Evolutionary conservation across 2,797 vertebrate species (phyloP).

Genomic region (Nannoperca australis): DNA sequence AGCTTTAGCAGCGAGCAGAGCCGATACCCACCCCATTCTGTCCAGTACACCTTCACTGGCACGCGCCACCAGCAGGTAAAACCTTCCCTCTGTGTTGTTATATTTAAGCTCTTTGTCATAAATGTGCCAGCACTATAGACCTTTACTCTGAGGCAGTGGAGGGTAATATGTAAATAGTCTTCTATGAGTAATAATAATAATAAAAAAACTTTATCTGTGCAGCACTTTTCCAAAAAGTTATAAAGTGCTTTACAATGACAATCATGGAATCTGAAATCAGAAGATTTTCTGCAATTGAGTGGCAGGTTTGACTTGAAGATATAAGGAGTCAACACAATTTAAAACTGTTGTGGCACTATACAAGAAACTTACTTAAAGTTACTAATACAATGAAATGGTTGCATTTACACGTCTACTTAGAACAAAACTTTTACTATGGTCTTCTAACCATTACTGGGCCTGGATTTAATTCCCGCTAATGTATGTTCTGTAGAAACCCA

Average conservation of each 20-base stretch:
- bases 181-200: not conserved
- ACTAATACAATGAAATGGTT: not conserved
- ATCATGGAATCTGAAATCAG: not conserved
- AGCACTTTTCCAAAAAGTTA: not conserved
- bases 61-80: constrained; percentile 93
- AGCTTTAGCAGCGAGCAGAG: constrained; percentile 96
- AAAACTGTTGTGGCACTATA: not conserved
- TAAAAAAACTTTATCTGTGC: not conserved
- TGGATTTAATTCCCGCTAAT: not conserved
- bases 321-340: not conserved
- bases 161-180: not conserved
- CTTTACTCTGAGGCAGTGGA: not conserved
- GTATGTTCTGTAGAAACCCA: not conserved
- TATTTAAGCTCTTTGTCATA: constrained; percentile 1
- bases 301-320: not conserved
- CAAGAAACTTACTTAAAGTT: not conserved
- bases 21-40: constrained; percentile 94
- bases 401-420: not conserved
- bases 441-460: not conserved
- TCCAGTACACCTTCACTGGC: constrained; percentile 93
- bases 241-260: not conserved
- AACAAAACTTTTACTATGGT: not conserved
- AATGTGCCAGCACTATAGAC: not conserved
- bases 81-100: not conserved
- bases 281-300: not conserved